These are phyloP conservation scores for Xyrauchen texanus DNA, from an alignment of 2,113 vertebrate genomes.

Conservation along the genomic window DNA sequence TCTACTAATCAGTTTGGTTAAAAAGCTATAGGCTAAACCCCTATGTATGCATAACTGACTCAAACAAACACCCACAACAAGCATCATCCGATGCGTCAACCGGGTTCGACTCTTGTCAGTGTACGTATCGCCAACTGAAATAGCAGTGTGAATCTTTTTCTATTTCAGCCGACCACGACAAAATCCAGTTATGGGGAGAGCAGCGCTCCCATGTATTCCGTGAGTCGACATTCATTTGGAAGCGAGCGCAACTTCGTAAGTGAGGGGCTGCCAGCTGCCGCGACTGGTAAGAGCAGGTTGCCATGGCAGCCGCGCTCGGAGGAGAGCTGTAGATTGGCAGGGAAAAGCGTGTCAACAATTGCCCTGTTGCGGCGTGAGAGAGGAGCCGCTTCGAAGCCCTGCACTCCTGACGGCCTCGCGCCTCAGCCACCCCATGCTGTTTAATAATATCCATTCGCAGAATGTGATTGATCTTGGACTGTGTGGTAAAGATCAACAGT, in stretches of 20 bases:
- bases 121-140: conserved; percentile 43
- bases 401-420: conserved; percentile 82
- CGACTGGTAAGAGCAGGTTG: conserved; percentile 90
- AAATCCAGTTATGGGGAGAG: conserved; percentile 86
- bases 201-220: conserved; percentile 78
- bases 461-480: conserved; percentile 89
- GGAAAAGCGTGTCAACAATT: conserved; percentile 95
- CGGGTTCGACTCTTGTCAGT: neutral
- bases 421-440: conserved; percentile 91
- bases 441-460: conserved; percentile 96
- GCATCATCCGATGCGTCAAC: neutral
- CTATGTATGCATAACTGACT: too few relatives aligned
- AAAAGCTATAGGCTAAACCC: too few relatives aligned
- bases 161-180: conserved; percentile 78
- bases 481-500: conserved; percentile 84
- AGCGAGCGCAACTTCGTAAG: conserved; percentile 87
- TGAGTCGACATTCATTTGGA: conserved; percentile 88
- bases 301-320: conserved; percentile 92
- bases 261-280: conserved; percentile 90
- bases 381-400: conserved; percentile 58
- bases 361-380: conserved; percentile 84
- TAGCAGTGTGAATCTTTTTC: conserved; percentile 77
- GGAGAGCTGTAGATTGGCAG: conserved; percentile 90
- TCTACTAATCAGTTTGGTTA: too few relatives aligned
- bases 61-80: neutral